Evolutionary conservation across 2,797 vertebrate genomes (phyloP), one percentile per base, ranked within the genome.

Genomic region (Anableps anableps): DNA sequence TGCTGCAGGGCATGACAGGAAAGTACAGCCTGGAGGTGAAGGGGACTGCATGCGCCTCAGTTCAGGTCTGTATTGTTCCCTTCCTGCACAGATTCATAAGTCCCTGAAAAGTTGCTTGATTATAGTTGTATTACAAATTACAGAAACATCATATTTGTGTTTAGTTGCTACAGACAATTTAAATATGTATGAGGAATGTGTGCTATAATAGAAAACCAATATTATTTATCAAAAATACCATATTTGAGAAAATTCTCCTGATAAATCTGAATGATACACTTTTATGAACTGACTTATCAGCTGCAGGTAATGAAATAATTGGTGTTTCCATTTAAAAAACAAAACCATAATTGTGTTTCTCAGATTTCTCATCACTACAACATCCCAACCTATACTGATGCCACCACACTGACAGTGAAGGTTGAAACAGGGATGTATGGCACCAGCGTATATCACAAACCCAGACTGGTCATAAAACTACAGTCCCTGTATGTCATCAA

Each of bases 31-130:
- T 96, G 85, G 89, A 21, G 75, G 95, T 96, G 78, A 92, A 94
- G 5, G 97, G 97, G 26, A 92, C 43, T 83, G 90, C 87, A 23
- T 97, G 93, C 91, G 94, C 80, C 47, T 91, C 91, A 62, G 36
- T 94, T 23, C 96, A 97, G 97, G 97, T 97, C 51, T 3, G 51
- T 26, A 9, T 53, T 53, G 51, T 11, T 55, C 51, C 3, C 51
- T 55, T 26, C 51, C 51, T 55, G 51, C 23, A 26, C 51, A 9
- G 23, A 55, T n/a, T 55, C 23, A 55, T 9, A 7, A 3, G 9
- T 2, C 7, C 23, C 23, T 55, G 9, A 7, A 55, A 55, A 26
- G 9, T 53, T 3, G 38, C 38, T 41, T 41, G 38, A 3, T 6
- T 3, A 6, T 41, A 41, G 38, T 41, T 5, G 23, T 11, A 11